Base-by-base conservation (phyloP, 2,888 invertebrate genomes). In the Ophion obscuratus region DNA sequence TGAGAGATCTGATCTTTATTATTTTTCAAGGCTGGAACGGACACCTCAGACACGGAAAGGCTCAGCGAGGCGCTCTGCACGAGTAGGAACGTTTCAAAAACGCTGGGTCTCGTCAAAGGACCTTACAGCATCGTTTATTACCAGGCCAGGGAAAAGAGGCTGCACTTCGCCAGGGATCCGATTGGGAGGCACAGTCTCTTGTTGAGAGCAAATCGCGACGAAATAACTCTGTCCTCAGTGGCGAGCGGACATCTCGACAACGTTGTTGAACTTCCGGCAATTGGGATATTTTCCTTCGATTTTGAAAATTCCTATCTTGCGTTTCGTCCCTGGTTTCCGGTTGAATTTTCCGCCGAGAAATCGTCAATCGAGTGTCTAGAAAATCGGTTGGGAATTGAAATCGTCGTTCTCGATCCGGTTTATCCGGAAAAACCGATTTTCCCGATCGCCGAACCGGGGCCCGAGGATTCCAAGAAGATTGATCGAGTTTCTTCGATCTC, bases 141-240 rank as follows among this genome's bases (percentile, higher is more conserved):
- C 92, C 95, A 97, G 91, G 96, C 95, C 91, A 74, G 88, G 5
- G 94, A 92, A 0, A 94, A 95, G 64, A 92, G 93, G 17, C 89
- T 99, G 62, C 98, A 97, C 95, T 98, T 99, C 94, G 97, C 97
- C 1, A 95, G 99, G 91, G 99, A 99, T 94, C 95, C 95, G 88
- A 96, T 98, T 92, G 99, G 99, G 59, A 95, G 99, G 88, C 97
- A 97, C 91, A 98, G 98, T 93, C 94, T 99, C 70, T 94, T 99
- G 62, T 94, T 97, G 70, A 95, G 96, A 89, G 94, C 94, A 89
- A 92, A 93, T 85, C 89, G 94, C 14, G 90, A 88, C n/a, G 78
- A 88, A 57, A 47, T 92, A 71, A 89, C 89, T 47, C 66, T 93
- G 66, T 88, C 91, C 71, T 93, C 92, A 36, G 89, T 94, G 89